These are phyloP conservation scores for Hedychridium roseum DNA, from an alignment of 2,888 invertebrate species.

Conservation along the genomic window DNA sequence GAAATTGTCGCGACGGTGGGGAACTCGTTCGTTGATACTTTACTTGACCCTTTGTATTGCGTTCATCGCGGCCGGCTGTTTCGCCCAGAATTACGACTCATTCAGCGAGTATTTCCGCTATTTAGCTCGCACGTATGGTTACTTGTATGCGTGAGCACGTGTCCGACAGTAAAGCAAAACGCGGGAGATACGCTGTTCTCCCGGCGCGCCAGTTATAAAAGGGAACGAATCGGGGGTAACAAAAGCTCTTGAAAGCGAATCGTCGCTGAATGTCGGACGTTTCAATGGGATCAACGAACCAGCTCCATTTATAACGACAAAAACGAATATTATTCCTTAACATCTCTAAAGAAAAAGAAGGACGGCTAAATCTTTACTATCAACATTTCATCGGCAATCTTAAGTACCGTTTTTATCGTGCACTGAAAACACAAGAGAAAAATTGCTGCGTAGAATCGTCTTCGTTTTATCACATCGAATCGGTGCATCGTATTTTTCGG, in stretches of 20 bases:
- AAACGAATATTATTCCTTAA: too few relatives aligned
- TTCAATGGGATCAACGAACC: neutral
- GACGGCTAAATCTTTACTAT: neutral
- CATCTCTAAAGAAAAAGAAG: neutral
- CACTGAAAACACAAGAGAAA: neutral
- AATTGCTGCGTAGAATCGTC: too few relatives aligned
- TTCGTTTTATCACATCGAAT: too few relatives aligned
- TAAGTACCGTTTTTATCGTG: neutral
- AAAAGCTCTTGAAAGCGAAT: conserved; percentile 6
- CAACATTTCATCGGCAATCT: neutral
- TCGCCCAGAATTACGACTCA: too few relatives aligned
- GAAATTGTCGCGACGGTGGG: too few relatives aligned
- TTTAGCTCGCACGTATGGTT: conserved; percentile 9
- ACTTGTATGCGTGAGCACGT: conserved; percentile 5
- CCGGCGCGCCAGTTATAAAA: neutral
- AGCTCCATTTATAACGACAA: neutral
- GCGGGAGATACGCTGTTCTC: neutral
- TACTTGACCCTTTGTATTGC: too few relatives aligned
- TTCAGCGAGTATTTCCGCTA: conserved; percentile 22
- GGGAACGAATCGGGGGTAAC: neutral
- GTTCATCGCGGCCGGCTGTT: too few relatives aligned
- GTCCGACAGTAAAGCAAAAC: conserved; percentile 6
- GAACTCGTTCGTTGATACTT: too few relatives aligned
- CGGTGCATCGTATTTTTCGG: too few relatives aligned
- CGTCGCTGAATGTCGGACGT: neutral